Evolutionary conservation across 1,140 invertebrate genomes (phyloP).

Genomic region (Pogonognathellus flavescens): DNA sequence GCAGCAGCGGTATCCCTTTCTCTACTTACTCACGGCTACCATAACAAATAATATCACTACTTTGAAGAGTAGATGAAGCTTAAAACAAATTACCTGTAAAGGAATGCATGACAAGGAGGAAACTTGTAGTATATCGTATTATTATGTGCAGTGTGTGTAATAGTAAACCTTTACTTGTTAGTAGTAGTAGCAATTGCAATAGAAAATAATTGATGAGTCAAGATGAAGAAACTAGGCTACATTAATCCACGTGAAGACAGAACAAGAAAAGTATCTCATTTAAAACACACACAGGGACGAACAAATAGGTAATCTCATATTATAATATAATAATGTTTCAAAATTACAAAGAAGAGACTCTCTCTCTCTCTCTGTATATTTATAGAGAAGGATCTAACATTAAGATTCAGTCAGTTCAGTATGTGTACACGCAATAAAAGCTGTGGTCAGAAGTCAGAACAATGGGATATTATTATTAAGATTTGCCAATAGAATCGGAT

Average conservation of each 20-base stretch:
- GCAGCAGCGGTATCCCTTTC: conserved; percentile 34
- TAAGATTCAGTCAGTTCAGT: background rate
- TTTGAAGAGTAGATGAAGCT: background rate
- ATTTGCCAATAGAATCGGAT: conserved; percentile 51
- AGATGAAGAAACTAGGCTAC: conserved; percentile 45
- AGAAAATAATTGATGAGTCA: conserved; percentile 19
- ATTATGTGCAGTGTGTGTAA: no score
- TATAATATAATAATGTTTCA: no score
- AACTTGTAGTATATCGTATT: no score
- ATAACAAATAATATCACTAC: background rate
- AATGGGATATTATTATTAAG: conserved; percentile 54
- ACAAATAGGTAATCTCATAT: no score
- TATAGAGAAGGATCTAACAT: no score
- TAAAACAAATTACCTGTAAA: no score
- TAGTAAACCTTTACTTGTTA: no score
- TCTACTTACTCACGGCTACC: background rate
- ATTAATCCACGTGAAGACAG: conserved; percentile 29
- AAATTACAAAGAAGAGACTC: background rate
- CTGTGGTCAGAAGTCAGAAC: conserved; percentile 53
- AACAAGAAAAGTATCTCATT: conserved; percentile 37
- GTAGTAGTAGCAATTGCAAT: background rate
- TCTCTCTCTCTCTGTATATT: background rate
- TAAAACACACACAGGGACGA: background rate
- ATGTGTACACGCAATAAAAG: conserved; percentile 29
- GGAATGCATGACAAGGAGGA: no score